Conservation (phyloP, 2,888 invertebrate species). For the Apamea monoglypha region DNA sequence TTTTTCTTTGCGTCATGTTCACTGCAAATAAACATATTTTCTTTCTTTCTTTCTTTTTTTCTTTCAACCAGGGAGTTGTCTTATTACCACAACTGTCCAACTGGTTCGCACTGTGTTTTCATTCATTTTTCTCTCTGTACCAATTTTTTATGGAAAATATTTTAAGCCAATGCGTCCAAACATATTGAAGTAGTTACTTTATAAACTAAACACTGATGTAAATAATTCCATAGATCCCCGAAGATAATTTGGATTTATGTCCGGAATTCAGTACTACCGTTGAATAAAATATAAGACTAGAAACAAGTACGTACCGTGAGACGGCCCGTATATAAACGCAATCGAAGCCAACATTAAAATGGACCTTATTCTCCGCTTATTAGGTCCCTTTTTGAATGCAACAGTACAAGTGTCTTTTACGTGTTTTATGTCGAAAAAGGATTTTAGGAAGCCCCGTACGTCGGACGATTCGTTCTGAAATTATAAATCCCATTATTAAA, state of each 20-base stretch:
- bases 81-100: neutral
- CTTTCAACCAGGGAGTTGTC: neutral
- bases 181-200: slow-evolving; percentile 30
- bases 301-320: slow-evolving; percentile 79
- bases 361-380: slow-evolving; percentile 80
- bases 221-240: slow-evolving; percentile 59
- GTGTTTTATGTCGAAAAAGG: slow-evolving; percentile 89
- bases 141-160: neutral
- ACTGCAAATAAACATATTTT: neutral
- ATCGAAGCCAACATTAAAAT: slow-evolving; percentile 82
- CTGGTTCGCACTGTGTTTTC: neutral
- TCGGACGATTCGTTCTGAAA: slow-evolving; percentile 75
- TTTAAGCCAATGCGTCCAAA: slow-evolving; percentile 11
- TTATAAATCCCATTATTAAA: slow-evolving; percentile 69
- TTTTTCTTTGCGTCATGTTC: too few species aligned
- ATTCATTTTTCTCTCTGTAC: neutral
- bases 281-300: slow-evolving; percentile 71
- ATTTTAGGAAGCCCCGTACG: slow-evolving; percentile 78
- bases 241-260: slow-evolving; percentile 66
- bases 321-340: slow-evolving; percentile 83
- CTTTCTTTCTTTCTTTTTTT: too few species aligned
- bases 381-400: slow-evolving; percentile 87
- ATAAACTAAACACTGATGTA: slow-evolving; percentile 51
- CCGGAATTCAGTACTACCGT: slow-evolving; percentile 64
- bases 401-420: slow-evolving; percentile 87